A percentile compares a stretch with the other conserved stretches of the same genome.
These are phyloP conservation scores for Apantesis nais DNA, from an alignment of 2,888 invertebrate species.

Conservation along the genomic window DNA sequence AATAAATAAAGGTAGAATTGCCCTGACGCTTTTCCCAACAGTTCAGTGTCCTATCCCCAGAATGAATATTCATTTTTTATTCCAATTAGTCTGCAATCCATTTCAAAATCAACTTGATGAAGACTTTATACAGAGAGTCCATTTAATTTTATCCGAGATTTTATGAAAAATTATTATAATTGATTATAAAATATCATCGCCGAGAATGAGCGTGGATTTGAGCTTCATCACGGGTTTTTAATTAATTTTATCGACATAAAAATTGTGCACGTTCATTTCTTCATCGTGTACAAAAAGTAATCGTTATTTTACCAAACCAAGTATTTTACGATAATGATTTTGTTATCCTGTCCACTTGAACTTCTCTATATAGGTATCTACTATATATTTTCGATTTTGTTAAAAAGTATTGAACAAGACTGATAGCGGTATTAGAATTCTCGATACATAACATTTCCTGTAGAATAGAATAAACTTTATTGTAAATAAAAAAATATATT, in stretches of 20 bases:
- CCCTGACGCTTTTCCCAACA: neutral
- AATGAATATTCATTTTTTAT: conserved; percentile 34
- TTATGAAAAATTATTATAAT: conserved; percentile 5
- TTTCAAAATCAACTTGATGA: conserved; percentile 10
- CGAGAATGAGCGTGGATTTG: neutral
- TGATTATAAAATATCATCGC: neutral
- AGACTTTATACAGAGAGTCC: neutral
- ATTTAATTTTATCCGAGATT: neutral
- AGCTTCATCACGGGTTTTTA: neutral
- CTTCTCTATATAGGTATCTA: too few relatives aligned
- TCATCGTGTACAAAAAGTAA: too few relatives aligned
- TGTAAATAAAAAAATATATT: too few relatives aligned
- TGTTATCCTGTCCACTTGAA: too few relatives aligned
- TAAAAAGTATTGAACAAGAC: too few relatives aligned
- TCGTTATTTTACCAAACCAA: too few relatives aligned
- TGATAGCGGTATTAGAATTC: too few relatives aligned
- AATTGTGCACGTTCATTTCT: neutral
- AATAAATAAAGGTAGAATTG: too few relatives aligned
- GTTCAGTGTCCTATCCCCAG: neutral
- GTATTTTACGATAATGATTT: too few relatives aligned
- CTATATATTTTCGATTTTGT: too few relatives aligned
- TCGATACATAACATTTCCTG: too few relatives aligned
- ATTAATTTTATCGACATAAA: neutral
- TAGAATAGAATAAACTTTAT: too few relatives aligned
- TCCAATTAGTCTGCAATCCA: conserved; percentile 6